phyloP scores from a whole-genome alignment of 2,797 vertebrate genomes.

The Artibeus lituratus region DNA sequence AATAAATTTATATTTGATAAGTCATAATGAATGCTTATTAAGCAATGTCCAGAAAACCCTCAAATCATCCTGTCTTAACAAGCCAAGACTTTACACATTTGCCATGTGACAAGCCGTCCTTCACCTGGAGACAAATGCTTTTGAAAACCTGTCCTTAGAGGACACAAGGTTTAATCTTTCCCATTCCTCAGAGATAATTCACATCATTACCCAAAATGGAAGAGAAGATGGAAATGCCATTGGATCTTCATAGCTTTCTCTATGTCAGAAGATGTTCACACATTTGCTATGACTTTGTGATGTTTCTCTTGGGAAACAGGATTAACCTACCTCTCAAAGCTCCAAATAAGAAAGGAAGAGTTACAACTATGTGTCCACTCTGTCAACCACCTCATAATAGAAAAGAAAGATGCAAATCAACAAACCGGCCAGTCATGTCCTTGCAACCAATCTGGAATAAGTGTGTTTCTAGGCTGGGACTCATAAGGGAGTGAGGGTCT shows the following conservation, averaged over 20 bases:
- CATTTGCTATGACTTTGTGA: neutral
- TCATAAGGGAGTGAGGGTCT: neutral
- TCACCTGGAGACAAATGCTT: constrained; percentile 18
- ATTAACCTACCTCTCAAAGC: neutral
- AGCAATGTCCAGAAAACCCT: neutral
- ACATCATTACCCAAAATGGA: neutral
- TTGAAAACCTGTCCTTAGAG: neutral
- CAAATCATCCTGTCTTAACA: neutral
- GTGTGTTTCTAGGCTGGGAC: neutral
- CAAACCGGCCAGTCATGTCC: neutral
- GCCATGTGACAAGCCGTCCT: neutral
- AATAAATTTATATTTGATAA: neutral
- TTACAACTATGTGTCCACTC: neutral
- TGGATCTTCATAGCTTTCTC: neutral
- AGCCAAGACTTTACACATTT: neutral
- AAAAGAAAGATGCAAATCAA: neutral
- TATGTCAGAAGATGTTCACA: neutral
- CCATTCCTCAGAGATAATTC: neutral
- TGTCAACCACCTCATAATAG: neutral
- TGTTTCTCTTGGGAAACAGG: constrained; percentile 8
- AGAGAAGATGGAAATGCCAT: neutral
- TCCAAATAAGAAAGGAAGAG: constrained; percentile 16
- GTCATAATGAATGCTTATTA: neutral
- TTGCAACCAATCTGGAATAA: neutral
- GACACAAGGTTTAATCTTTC: neutral